Base-by-base conservation (phyloP, 1,140 invertebrate genomes). In the Drosophila auraria region DNA sequence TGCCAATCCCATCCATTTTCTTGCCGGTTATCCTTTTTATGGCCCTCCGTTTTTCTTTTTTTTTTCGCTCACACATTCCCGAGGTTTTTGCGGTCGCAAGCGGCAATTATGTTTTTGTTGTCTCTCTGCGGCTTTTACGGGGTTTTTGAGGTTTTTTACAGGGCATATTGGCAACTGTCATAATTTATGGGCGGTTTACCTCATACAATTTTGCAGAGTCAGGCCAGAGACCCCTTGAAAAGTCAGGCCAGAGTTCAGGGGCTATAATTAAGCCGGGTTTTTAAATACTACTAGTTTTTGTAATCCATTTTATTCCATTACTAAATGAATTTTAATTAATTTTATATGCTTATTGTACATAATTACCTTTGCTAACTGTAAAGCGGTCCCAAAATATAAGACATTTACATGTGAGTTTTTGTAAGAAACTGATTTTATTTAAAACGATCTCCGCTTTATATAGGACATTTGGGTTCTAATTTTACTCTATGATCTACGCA, bases 61-160 rank as follows among this genome's bases (percentile, higher is more conserved):
- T 20, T 23, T 49, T 49, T 2, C 8, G 7, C 17, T 23, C 17
- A 15, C 15, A 27, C 20, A 27, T 25, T 60, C 12, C 14, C 14
- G 20, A 23, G 36, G 36, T 25, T 57, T 57, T 47, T 59, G 56
- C 56, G 38, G 58, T 60, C 15, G 54, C 56, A 25, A 58, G 38
- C 38, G 57, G 57, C 58, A 60, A 60, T 60, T 60, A 60, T 47
- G 40, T 14, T 14, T 65, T 65, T 65, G 57, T 45, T 59, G 40
- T 62, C 8, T 11, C 9, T 50, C 17, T 68, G 44, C 42, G 65
- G 44, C 27, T 70, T 70, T 47, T 44, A 17, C 20, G 53, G 14
- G 33, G 5, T 33, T 54, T 23, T 40, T 20, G 20, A 20, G 20
- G 20, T 20, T 30, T 30, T 30, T 1, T 30, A 20, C 33, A 5